Conservation (phyloP, 2,888 invertebrate genomes). For the Nomada ferruginata region DNA sequence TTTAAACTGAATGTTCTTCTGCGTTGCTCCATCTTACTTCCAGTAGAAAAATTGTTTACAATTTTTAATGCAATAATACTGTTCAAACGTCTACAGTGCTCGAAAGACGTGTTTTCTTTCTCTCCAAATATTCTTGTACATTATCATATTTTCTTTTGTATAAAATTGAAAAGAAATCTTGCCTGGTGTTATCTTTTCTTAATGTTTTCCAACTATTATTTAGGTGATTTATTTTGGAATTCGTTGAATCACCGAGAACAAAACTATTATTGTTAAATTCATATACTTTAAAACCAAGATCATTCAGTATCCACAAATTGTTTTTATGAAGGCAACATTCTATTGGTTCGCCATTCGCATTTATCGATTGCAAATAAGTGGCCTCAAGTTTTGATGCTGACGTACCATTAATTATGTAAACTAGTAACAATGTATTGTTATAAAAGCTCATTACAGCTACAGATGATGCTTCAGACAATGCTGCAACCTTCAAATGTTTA, state of each 20-base stretch:
- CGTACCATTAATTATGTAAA: constrained; percentile 83
- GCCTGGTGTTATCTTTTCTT: constrained; percentile 66
- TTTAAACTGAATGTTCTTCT: constrained; percentile 5
- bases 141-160: constrained; percentile 93
- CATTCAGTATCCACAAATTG: constrained; percentile 82
- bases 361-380: constrained; percentile 82
- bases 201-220: constrained; percentile 75
- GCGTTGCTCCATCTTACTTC: not conserved
- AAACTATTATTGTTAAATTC: constrained; percentile 81
- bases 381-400: constrained; percentile 70
- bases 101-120: constrained; percentile 88
- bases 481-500: constrained; percentile 80
- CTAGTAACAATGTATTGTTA: constrained; percentile 84
- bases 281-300: constrained; percentile 80
- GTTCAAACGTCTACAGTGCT: constrained; percentile 29
- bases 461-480: constrained; percentile 82
- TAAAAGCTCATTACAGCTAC: constrained; percentile 86
- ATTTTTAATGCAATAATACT: constrained; percentile 29
- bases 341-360: constrained; percentile 84
- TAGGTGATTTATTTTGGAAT: constrained; percentile 64
- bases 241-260: constrained; percentile 72
- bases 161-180: constrained; percentile 84
- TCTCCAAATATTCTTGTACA: constrained; percentile 91
- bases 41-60: constrained; percentile 13
- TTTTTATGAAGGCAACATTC: constrained; percentile 81